phyloP scores from a whole-genome alignment of 2,888 invertebrate genomes.

The Calliphora vomitoria region DNA sequence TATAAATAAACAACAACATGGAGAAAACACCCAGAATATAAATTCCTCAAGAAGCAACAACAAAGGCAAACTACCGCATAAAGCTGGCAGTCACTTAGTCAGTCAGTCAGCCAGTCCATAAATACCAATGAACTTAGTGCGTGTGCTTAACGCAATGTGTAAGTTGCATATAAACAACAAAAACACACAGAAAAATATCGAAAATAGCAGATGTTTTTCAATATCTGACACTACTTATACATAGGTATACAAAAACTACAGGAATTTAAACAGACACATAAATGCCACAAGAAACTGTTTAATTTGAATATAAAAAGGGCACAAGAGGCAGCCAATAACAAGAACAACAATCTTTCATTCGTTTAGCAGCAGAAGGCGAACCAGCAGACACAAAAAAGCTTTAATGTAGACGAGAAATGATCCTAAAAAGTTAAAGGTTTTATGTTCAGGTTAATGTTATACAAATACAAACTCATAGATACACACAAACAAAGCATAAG shows the following conservation, averaged over 20 bases:
- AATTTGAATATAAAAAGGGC: conserved; percentile 42
- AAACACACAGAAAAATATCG: conserved; percentile 21
- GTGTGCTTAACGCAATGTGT: conserved; percentile 30
- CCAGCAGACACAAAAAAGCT: conserved; percentile 32
- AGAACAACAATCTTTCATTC: conserved; percentile 27
- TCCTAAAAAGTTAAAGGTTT: conserved; percentile 60
- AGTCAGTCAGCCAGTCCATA: conserved; percentile 3
- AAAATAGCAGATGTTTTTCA: conserved; percentile 66
- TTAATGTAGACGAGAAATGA: conserved; percentile 21
- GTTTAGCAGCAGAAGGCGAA: conserved; percentile 18
- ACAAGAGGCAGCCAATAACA: conserved; percentile 32
- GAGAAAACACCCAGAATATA: conserved; percentile 20
- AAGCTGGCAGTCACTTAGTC: not conserved
- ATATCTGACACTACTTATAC: conserved; percentile 56
- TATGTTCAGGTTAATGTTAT: conserved; percentile 58
- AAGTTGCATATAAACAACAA: conserved; percentile 1
- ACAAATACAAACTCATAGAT: not conserved
- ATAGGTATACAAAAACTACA: conserved; percentile 12
- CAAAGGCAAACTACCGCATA: conserved; percentile 29
- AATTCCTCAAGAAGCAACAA: not conserved
- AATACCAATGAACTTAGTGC: conserved; percentile 29
- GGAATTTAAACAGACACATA: conserved; percentile 1
- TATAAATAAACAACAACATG: conserved; percentile 5
- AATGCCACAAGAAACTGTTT: conserved; percentile 41
- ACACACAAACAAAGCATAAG: conserved; percentile 6